These are phyloP conservation scores for Sicus ferrugineus DNA, from an alignment of 2,888 invertebrate species.

Conservation along the genomic window DNA sequence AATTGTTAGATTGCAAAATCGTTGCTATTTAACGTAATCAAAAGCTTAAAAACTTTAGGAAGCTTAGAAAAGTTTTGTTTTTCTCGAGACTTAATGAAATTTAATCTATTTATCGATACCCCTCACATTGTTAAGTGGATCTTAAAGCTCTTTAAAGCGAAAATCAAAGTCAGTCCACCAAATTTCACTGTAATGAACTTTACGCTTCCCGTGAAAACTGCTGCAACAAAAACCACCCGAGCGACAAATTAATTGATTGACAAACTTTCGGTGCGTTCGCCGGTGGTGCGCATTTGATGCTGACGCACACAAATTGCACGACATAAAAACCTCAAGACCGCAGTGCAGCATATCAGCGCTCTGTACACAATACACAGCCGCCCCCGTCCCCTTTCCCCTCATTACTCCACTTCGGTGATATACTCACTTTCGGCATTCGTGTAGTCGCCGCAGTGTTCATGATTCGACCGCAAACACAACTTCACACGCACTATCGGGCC, in stretches of 20 bases:
- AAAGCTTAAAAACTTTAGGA: too few relatives aligned
- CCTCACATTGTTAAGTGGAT: too few relatives aligned
- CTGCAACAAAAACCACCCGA: not conserved
- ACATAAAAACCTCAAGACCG: not conserved
- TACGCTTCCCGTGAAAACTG: not conserved
- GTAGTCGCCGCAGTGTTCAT: constrained; percentile 84
- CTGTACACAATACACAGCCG: not conserved
- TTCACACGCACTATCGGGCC: constrained; percentile 78
- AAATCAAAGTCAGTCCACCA: too few relatives aligned
- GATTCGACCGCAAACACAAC: constrained; percentile 81
- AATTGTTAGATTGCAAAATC: too few relatives aligned
- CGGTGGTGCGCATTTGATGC: constrained; percentile 11
- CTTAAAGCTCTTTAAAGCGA: too few relatives aligned
- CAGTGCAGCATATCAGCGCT: not conserved
- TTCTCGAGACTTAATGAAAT: too few relatives aligned
- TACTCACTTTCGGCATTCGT: constrained; percentile 84
- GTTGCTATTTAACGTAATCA: too few relatives aligned
- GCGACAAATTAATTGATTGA: constrained; percentile 32
- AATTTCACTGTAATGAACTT: too few relatives aligned
- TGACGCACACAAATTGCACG: constrained; percentile 10
- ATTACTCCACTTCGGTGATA: not conserved
- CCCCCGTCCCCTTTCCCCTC: not conserved
- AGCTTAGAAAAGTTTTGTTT: too few relatives aligned
- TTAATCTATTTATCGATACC: too few relatives aligned
- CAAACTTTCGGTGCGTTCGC: constrained; percentile 13